These are phyloP conservation scores for Gnathonemus longibarbis DNA, from an alignment of 2,113 vertebrate species.

Conservation along the genomic window DNA sequence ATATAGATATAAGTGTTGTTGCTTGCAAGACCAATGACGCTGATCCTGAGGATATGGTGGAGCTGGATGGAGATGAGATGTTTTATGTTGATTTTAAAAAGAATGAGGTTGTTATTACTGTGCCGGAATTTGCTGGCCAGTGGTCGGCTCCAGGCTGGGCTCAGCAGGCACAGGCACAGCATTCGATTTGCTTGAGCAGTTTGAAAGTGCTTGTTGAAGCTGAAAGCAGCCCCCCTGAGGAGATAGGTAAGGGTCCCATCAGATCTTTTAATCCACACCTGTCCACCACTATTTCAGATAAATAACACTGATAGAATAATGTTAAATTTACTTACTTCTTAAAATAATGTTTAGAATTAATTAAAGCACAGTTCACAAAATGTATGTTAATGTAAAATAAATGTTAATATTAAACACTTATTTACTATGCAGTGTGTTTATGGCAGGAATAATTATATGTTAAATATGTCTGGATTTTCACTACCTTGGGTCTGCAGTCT, in stretches of 20 bases:
- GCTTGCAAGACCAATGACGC: not conserved
- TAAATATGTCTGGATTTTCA: not conserved
- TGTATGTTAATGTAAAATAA: not conserved
- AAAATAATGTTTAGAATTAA: not conserved
- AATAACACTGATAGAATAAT: not conserved
- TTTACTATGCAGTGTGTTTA: not conserved
- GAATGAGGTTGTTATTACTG: not conserved
- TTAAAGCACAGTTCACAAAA: not conserved
- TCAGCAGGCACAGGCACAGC: not conserved
- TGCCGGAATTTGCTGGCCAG: not conserved
- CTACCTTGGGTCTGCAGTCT: too few species aligned
- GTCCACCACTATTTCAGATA: not conserved
- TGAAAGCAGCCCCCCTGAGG: not conserved
- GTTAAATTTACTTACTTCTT: not conserved
- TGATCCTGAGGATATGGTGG: not conserved
- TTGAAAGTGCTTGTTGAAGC: rapidly evolving
- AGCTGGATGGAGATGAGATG: not conserved
- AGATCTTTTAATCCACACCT: not conserved
- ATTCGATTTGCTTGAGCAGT: not conserved
- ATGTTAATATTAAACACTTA: not conserved
- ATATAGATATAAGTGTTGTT: not conserved
- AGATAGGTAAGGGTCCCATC: not conserved
- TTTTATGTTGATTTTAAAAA: not conserved
- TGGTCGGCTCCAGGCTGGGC: rapidly evolving
- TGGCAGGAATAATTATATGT: not conserved